Conservation (phyloP, 2,113 vertebrate species). For the Ammodramus savannarum region DNA sequence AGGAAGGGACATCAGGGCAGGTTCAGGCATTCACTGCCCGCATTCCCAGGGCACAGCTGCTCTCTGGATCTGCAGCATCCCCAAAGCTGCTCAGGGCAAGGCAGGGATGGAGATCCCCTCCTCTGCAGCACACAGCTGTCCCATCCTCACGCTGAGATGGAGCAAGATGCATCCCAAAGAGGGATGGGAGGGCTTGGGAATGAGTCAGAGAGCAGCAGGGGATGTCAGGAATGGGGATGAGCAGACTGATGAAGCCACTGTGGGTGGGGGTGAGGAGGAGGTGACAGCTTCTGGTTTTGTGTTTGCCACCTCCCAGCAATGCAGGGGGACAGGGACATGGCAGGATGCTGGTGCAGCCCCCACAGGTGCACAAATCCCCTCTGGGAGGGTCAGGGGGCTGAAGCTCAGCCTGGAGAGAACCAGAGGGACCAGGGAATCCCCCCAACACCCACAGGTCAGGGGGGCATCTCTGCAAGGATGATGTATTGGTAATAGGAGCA, state of each 20-base stretch:
- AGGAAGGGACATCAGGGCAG: too few relatives aligned
- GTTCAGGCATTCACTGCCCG: neutral
- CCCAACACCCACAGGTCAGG: neutral
- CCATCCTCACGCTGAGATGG: neutral
- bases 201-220: neutral
- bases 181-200: neutral
- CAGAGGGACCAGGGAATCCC: rapidly evolving
- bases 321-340: rapidly evolving
- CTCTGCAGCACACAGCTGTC: rapidly evolving
- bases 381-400: neutral
- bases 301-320: neutral
- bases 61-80: rapidly evolving
- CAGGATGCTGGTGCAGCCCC: neutral
- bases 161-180: rapidly evolving
- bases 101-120: neutral
- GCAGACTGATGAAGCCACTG: neutral
- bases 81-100: neutral
- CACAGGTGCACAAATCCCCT: neutral
- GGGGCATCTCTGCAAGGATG: neutral
- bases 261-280: neutral
- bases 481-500: neutral
- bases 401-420: neutral
- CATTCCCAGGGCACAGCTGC: neutral
- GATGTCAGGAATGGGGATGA: neutral
- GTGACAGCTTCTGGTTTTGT: rapidly evolving